These are phyloP conservation scores for Radopholus similis DNA, from an alignment of 1,140 invertebrate genomes.

Conservation along the genomic window DNA sequence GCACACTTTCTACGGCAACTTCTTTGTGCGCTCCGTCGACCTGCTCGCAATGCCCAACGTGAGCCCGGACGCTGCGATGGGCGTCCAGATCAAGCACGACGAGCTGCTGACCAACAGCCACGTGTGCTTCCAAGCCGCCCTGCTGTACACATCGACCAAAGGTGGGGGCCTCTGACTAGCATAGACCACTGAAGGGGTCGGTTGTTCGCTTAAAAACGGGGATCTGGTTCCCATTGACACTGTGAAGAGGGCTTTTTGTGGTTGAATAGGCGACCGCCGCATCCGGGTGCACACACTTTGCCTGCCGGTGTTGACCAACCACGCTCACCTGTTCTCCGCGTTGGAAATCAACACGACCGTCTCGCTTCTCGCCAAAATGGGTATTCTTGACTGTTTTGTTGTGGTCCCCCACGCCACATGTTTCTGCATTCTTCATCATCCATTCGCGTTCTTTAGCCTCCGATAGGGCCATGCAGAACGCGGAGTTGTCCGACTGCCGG, in stretches of 20 bases:
- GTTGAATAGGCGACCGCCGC: conserved; percentile 87
- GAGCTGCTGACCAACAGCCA: conserved; percentile 81
- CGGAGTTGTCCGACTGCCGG: conserved; percentile 77
- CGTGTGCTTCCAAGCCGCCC: conserved; percentile 93
- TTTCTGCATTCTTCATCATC: conserved; percentile 9
- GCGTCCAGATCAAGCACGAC: conserved; percentile 92
- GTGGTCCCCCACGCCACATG: neutral
- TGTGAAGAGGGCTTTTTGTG: too few species aligned
- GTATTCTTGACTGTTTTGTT: conserved; percentile 26
- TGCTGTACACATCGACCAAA: conserved; percentile 95
- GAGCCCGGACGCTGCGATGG: conserved; percentile 94
- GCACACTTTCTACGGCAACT: conserved; percentile 98
- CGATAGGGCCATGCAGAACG: conserved; percentile 79
- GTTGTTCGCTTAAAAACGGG: too few species aligned
- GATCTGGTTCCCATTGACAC: too few species aligned
- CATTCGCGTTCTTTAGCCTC: conserved; percentile 76
- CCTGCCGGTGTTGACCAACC: conserved; percentile 77
- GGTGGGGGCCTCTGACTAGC: conserved; percentile 64
- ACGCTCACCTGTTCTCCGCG: conserved; percentile 79
- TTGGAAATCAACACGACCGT: conserved; percentile 94
- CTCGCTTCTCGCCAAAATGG: conserved; percentile 67
- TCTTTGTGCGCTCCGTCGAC: conserved; percentile 96
- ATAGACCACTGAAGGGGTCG: neutral
- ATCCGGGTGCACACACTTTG: conserved; percentile 96
- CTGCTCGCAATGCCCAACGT: conserved; percentile 90